Evolutionary conservation across 2,113 vertebrate species (phyloP), one percentile per base, ranked within the genome.

Genomic region (Mastomys coucha): DNA sequence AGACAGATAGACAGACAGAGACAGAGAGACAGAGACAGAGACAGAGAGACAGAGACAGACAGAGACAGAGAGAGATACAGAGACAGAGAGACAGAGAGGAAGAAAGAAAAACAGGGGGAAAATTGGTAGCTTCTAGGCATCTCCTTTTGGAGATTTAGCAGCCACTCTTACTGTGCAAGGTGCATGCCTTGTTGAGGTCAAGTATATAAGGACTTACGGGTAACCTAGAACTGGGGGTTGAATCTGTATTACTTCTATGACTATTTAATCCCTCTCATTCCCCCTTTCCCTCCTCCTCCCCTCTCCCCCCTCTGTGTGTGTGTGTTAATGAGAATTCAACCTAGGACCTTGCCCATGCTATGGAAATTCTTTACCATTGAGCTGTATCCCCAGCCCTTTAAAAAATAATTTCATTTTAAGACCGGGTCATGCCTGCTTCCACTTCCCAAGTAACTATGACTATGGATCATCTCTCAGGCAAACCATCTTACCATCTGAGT

Each of bases 121-220:
- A 33, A 65, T 39, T 88, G 36, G 82, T 39, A 75, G 19, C n/a
- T 84, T 76, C 60, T 17, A 14, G 45, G n/a, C 45, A 39, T 28
- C 65, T 58, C 78, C 16, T 14, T 13, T 49, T 69, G 22, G 45
- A 31, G 60, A 19, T 5, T 88, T 58, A 39, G 39, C 91, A 67
- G 67, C 53, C 33, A 14, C 26, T 8, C 53, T 77, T 76, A 65
- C 75, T 80, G 26, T 58, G 60, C 42, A 13, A 91, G 42, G 28
- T 39, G 4, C 0, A 0, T 0, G 1, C 45, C 36, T 13, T 6
- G 0, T 42, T 87, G n/a, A 2, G 7, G 14, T 49, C 70, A 94
- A 36, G 13, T 42, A 51, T 2, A 7, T 12, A 36, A 63, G 51
- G 65, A 60, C 49, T 58, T 39, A 33, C 19, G 20, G 19, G 72